These are phyloP conservation scores for Heliconius eleuchia DNA, from an alignment of 1,140 invertebrate species.

Conservation along the genomic window DNA sequence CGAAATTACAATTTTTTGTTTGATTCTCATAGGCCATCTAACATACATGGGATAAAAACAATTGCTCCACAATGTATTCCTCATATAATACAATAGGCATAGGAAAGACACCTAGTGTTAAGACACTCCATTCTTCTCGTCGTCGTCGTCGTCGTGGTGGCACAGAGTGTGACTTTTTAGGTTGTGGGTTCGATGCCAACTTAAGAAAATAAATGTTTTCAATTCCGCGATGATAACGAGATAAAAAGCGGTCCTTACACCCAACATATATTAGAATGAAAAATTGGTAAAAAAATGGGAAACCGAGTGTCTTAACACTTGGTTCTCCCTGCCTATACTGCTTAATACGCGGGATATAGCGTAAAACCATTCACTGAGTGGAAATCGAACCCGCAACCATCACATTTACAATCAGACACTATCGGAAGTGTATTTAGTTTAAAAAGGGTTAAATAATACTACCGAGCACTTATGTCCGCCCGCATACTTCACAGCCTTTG, in stretches of 20 bases:
- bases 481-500: conserved; percentile 6
- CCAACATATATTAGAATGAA: not conserved
- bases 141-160: no score
- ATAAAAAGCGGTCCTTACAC: not conserved
- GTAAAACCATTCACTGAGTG: not conserved
- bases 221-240: not conserved
- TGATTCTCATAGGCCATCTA: no score
- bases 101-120: no score
- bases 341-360: not conserved
- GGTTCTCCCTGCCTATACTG: not conserved
- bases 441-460: not conserved
- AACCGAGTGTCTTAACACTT: not conserved
- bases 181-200: not conserved
- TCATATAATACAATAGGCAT: no score
- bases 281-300: not conserved
- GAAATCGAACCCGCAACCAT: not conserved
- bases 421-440: not conserved
- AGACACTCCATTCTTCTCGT: no score
- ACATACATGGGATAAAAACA: no score
- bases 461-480: not conserved
- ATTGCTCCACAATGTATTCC: no score
- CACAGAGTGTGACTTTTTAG: no score
- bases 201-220: not conserved
- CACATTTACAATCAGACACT: not conserved
- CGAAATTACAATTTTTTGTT: no score